Base-by-base conservation (phyloP, 2,888 invertebrate species). In the Isoperla grammatica region DNA sequence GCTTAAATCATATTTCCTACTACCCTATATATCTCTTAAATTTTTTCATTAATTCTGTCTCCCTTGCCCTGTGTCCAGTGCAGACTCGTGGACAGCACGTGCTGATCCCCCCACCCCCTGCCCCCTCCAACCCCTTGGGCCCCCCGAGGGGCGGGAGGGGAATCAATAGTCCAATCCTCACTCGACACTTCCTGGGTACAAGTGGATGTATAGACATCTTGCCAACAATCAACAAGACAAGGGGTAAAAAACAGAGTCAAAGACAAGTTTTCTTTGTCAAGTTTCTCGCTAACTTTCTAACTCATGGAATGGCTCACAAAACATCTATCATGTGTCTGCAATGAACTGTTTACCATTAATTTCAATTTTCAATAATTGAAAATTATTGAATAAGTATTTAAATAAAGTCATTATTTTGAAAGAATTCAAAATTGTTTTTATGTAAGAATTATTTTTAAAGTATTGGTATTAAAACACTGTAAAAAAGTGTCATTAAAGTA, bases 31-130 rank as follows among this genome's bases (percentile, higher is more conserved):
- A 45, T 45, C 45, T 45, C 19, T 19, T 53, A 37, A 53, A 53
- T 37, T 39, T 53, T 53, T 53, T 53, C 53, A 53, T 53, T 53
- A 53, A 53, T 53, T 53, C 53, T 11, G 12, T 5, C 22, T 53
- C 53, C 39, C 53, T 46, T 45, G 48, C 22, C 39, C 57, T 2
- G 57, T 39, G 49, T 37, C 57, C 40, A 11, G 48, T 12, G 35
- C 39, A 46, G 46, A 48, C 57, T 35, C 22, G 15, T 8, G 20
- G 49, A 22, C 48, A 48, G 48, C 49, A 49, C 49, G 49, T 50
- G 48, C 29, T 48, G 12, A 13, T 22, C 15, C 13, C n/a, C 39
- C 19, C 20, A 11, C 39, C 19, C 29, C 55, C 55, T n/a, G 13
- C 19, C 35, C 49, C 49, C 40, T 48, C 40, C 50, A 5, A 46